Percentiles rank a stretch among this genome's conserved stretches.
Conservation (phyloP, 2,888 invertebrate species). For the Harpagoxenus sublaevis region DNA sequence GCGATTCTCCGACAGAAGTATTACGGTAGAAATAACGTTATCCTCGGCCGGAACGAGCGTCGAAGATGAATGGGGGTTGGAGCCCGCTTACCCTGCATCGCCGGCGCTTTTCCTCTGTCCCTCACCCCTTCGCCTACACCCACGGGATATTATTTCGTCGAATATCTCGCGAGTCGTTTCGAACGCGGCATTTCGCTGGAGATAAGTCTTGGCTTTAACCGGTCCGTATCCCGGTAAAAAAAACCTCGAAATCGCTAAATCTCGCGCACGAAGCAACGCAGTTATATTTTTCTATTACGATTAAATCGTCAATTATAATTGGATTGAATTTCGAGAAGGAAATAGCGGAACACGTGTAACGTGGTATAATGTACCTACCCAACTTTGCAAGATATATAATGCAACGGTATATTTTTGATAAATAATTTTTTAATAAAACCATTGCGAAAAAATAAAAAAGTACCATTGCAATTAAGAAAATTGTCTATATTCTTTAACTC, state of each 20-base stretch:
- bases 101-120: conserved; percentile 42
- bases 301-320: conserved; percentile 24
- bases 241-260: conserved; percentile 19
- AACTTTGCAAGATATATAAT: neutral
- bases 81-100: conserved; percentile 53
- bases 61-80: conserved; percentile 59
- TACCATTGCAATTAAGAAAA: neutral
- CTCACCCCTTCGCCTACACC: neutral
- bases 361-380: neutral
- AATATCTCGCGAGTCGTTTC: conserved; percentile 52
- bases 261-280: neutral
- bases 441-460: neutral
- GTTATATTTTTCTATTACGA: conserved; percentile 24
- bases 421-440: neutral
- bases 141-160: conserved; percentile 55
- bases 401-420: neutral
- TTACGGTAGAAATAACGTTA: conserved; percentile 58
- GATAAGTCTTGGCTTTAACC: conserved; percentile 48
- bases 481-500: neutral
- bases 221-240: conserved; percentile 24
- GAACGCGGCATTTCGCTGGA: conserved; percentile 42
- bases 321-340: neutral
- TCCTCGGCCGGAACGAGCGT: conserved; percentile 54
- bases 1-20: conserved; percentile 53
- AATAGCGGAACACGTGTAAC: neutral